Percentiles rank a stretch among this genome's conserved stretches.
Conservation (phyloP, 2,113 vertebrate species). For the Apaloderma vittatum region DNA sequence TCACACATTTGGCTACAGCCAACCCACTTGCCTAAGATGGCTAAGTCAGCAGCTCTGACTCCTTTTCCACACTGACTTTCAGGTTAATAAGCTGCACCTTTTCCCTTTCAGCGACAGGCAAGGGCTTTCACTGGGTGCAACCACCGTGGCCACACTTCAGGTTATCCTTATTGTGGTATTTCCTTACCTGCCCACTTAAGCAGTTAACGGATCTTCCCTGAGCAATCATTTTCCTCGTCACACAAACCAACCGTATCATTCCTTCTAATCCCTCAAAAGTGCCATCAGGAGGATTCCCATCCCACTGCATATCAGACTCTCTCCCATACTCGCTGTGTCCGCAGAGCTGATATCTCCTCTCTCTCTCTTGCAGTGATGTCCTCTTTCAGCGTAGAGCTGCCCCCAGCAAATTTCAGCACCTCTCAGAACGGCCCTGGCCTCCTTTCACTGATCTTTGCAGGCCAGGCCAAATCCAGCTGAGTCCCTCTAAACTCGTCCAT, state of each 20-base stretch:
- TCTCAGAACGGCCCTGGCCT: neutral
- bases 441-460: neutral
- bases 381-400: neutral
- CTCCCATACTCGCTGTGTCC: fast-evolving
- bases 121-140: neutral
- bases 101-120: neutral
- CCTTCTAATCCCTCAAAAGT: neutral
- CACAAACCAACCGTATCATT: neutral
- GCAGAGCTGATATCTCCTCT: neutral
- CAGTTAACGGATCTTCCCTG: neutral
- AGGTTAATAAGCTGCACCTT: neutral
- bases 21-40: neutral
- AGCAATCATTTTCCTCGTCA: neutral
- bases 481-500: neutral
- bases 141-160: neutral
- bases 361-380: neutral
- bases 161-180: neutral
- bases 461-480: slow-evolving; percentile 25
- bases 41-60: neutral
- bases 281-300: neutral
- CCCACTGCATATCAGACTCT: fast-evolving
- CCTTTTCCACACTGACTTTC: neutral
- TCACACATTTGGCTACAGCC: neutral
- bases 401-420: slow-evolving; percentile 7
- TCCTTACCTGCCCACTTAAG: neutral